These are phyloP conservation scores for Tipula confusa DNA, from an alignment of 2,888 invertebrate genomes.

Conservation along the genomic window DNA sequence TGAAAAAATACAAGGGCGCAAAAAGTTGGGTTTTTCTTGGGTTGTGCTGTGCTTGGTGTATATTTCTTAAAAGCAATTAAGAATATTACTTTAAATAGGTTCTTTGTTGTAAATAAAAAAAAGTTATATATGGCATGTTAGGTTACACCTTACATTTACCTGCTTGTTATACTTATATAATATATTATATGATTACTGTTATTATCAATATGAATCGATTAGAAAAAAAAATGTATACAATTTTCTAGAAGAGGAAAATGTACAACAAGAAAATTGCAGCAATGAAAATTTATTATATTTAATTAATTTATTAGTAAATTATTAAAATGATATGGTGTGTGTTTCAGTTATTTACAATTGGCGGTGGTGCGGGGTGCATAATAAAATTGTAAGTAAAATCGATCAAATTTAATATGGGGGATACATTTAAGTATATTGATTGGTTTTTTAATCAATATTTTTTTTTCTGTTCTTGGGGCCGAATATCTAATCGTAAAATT, in stretches of 20 bases:
- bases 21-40: background rate
- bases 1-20: background rate
- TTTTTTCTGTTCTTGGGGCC: no score
- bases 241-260: background rate
- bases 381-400: no score
- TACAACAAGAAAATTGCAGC: background rate
- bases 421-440: no score
- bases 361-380: no score
- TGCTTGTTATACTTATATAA: background rate
- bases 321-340: background rate
- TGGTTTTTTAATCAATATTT: no score
- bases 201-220: background rate
- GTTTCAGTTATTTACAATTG: background rate
- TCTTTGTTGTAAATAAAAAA: background rate
- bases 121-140: background rate
- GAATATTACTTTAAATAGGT: background rate
- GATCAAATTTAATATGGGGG: no score
- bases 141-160: background rate
- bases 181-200: background rate
- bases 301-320: background rate
- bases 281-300: background rate
- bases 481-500: no score
- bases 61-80: background rate
- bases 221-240: background rate
- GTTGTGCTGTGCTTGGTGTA: background rate